Percentiles rank a stretch among this genome's conserved stretches.
Evolutionary conservation across 1,140 invertebrate genomes (phyloP).

Genomic region (Eurosta solidaginis): DNA sequence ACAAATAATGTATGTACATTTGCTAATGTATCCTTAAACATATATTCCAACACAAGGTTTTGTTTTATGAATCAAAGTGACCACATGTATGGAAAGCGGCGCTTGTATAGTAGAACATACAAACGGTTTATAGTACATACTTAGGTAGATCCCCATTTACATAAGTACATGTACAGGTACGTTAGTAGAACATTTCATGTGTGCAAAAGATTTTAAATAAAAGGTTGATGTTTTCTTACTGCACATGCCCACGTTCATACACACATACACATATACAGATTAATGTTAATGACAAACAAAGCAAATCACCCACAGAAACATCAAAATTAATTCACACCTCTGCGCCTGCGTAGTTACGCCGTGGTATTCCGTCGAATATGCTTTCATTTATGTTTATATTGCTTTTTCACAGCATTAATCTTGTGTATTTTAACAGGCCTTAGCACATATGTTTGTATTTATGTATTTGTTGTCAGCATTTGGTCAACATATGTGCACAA

Average conservation of each 20-base stretch:
- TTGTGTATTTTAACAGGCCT: neutral
- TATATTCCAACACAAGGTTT: neutral
- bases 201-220: constrained; percentile 2
- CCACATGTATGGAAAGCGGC: neutral
- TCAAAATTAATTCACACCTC: constrained; percentile 28
- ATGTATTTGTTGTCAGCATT: constrained; percentile 8
- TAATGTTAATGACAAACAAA: neutral
- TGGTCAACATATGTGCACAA: constrained; percentile 20
- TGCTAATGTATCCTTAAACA: too few relatives aligned
- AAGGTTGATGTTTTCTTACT: neutral
- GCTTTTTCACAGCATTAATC: neutral
- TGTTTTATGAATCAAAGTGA: neutral
- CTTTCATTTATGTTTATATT: neutral
- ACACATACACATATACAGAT: neutral
- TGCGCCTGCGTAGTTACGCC: neutral
- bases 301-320: neutral
- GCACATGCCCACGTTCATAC: too few relatives aligned
- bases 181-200: constrained; percentile 2
- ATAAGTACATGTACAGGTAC: neutral
- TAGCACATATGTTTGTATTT: neutral
- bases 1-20: too few relatives aligned
- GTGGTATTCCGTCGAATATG: neutral
- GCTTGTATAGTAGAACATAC: too few relatives aligned
- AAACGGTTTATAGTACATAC: too few relatives aligned
- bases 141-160: too few relatives aligned